A percentile compares a stretch with the other conserved stretches of the same genome.
phyloP scores from a whole-genome alignment of 2,797 vertebrate species.

The Gastrophryne carolinensis region DNA sequence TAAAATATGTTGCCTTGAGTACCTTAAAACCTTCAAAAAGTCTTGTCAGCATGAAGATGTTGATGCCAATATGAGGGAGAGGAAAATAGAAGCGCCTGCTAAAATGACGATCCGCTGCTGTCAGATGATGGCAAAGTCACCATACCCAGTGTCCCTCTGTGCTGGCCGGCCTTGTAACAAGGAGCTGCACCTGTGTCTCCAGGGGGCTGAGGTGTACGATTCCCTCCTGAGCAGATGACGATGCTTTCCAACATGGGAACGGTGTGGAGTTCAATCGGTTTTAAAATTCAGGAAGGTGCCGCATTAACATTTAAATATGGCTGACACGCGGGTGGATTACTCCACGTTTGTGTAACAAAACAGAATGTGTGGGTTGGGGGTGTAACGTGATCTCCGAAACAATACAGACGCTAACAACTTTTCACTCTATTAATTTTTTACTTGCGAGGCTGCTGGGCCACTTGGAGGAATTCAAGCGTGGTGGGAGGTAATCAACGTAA shows the following conservation, averaged over 20 bases:
- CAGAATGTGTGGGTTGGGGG: slow-evolving; percentile 50
- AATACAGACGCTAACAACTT: slow-evolving; percentile 21
- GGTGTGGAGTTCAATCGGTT: slow-evolving; percentile 44
- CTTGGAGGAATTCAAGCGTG: not conserved
- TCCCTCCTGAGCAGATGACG: slow-evolving; percentile 61
- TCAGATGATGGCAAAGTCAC: slow-evolving; percentile 45
- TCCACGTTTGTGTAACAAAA: slow-evolving; percentile 57
- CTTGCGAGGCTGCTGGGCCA: not conserved
- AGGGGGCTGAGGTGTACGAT: slow-evolving; percentile 60
- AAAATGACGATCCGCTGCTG: slow-evolving; percentile 59
- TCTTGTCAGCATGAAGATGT: slow-evolving; percentile 52
- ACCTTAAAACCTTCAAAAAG: slow-evolving; percentile 58
- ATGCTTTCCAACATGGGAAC: slow-evolving; percentile 62
- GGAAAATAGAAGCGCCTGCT: no score
- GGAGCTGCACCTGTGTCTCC: slow-evolving; percentile 56
- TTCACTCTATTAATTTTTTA: slow-evolving; percentile 4
- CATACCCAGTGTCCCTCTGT: slow-evolving; percentile 50
- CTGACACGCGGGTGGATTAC: slow-evolving; percentile 61
- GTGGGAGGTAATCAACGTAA: not conserved
- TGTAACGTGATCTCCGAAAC: slow-evolving; percentile 58
- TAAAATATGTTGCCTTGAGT: slow-evolving; percentile 33
- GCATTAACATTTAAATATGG: slow-evolving; percentile 69
- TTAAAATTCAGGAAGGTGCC: slow-evolving; percentile 64
- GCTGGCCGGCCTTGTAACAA: slow-evolving; percentile 57
- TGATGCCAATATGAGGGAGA: slow-evolving; percentile 40